A percentile compares a stretch with the other conserved stretches of the same genome.
These are phyloP conservation scores for Papilio xuthus DNA, from an alignment of 1,140 invertebrate genomes.

Conservation along the genomic window DNA sequence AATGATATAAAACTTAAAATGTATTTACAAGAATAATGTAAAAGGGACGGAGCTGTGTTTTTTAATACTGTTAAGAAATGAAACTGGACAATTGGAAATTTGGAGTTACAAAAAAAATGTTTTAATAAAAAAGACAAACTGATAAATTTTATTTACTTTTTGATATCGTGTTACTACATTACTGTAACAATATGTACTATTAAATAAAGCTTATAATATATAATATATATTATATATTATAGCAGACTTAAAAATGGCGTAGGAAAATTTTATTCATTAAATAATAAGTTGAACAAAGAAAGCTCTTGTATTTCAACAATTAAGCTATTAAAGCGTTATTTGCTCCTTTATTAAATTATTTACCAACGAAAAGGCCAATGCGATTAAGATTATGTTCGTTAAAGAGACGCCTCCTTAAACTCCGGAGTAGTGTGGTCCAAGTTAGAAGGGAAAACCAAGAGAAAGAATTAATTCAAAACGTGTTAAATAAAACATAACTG, in stretches of 20 bases:
- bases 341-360: slow-evolving; percentile 68
- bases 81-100: not conserved
- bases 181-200: not conserved
- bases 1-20: slow-evolving; percentile 12
- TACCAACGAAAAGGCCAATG: slow-evolving; percentile 59
- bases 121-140: no score
- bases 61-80: not conserved
- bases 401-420: slow-evolving; percentile 39
- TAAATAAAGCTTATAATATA: no score
- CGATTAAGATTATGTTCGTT: slow-evolving; percentile 68
- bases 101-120: no score
- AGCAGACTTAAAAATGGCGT: not conserved
- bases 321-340: slow-evolving; percentile 60
- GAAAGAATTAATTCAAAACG: not conserved
- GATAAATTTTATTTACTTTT: no score
- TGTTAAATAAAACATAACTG: no score
- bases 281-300: slow-evolving; percentile 40
- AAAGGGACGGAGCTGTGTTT: not conserved
- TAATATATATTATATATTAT: no score
- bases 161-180: no score
- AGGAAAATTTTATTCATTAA: slow-evolving; percentile 36
- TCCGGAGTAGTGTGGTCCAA: slow-evolving; percentile 13
- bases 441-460: not conserved
- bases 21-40: not conserved
- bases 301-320: slow-evolving; percentile 56